Base-by-base conservation (phyloP, 2,113 vertebrate species). In the Crypturellus undulatus region DNA sequence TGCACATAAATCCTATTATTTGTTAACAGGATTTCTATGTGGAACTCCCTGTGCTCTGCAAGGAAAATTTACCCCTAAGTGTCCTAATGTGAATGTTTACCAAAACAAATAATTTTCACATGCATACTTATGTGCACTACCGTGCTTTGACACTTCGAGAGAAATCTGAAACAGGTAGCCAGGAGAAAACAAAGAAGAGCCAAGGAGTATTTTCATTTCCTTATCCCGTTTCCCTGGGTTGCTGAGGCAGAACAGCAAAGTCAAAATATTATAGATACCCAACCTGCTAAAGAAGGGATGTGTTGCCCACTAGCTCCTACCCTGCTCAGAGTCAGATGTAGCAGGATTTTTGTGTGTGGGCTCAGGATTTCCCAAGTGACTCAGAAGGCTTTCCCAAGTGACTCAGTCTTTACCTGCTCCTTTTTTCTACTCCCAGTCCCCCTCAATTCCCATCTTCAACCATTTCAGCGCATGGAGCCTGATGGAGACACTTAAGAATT, bases 1-100 rank as follows among this genome's bases (percentile, higher is more conserved):
- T 4, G 54, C 84, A 94, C 89, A 92, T 30, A 97, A 94, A 97
- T 92, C 78, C 79, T 76, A 92, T 94, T 96, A 94, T 93, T 95
- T 89, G 69, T 62, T 92, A 94, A 93, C 81, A 89, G 78, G 91
- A 95, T 95, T 96, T 93, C 73, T 87, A 36, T 70, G 75, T 72
- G 70, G 67, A 91, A 84, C 75, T 89, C 70, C 63, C 70, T 56
- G 69, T 38, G 56, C 67, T 84, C 81, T 73, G 67, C 54, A 84
- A 95, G 67, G 22, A 84, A 91, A 94, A 91, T 70, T 77, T 85
- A 73, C 78, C n/a, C 71, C 28, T 79, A 91, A 87, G 63, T 87
- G 71, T 52, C 71, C 71, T 87, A 85, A 89, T 82, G 68, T 79
- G 87, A 93, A 32, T 93, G 89, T 96, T 95, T 96, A 94, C 84